These are phyloP conservation scores for Myiozetetes cayanensis DNA, from an alignment of 2,113 vertebrate species.

Conservation along the genomic window DNA sequence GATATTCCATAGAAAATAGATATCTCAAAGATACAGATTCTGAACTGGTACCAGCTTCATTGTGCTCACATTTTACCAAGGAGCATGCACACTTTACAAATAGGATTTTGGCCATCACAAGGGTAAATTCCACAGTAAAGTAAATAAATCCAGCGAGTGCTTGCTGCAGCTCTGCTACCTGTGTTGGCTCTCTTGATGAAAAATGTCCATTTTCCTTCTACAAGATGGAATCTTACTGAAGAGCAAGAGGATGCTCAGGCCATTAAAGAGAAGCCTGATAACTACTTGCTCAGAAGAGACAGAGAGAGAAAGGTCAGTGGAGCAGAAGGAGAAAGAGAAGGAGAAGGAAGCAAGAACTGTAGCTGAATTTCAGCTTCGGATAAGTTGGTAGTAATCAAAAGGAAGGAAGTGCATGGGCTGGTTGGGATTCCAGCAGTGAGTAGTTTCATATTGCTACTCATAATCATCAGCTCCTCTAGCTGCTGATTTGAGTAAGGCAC, in stretches of 20 bases:
- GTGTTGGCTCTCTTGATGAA: not conserved
- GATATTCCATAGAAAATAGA: not conserved
- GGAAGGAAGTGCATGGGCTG: not conserved
- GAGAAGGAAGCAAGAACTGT: not conserved
- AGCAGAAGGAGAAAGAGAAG: not conserved
- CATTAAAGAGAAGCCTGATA: not conserved
- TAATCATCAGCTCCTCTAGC: not conserved
- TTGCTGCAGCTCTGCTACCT: not conserved
- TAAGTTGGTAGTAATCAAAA: not conserved
- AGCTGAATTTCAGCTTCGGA: not conserved
- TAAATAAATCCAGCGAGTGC: not conserved
- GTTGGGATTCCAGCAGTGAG: not conserved
- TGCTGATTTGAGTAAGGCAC: not conserved
- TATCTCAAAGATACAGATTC: not conserved
- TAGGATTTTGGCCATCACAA: not conserved
- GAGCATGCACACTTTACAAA: not conserved
- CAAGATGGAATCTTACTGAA: not conserved
- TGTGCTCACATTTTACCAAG: not conserved
- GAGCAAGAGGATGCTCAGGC: not conserved
- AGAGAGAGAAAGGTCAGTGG: not conserved
- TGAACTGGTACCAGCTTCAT: not conserved
- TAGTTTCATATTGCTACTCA: not conserved
- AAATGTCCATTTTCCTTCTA: not conserved
- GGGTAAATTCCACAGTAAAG: not conserved
- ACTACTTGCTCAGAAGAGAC: not conserved